phyloP scores from a whole-genome alignment of 2,888 invertebrate species.

The Tetranychus piercei region DNA sequence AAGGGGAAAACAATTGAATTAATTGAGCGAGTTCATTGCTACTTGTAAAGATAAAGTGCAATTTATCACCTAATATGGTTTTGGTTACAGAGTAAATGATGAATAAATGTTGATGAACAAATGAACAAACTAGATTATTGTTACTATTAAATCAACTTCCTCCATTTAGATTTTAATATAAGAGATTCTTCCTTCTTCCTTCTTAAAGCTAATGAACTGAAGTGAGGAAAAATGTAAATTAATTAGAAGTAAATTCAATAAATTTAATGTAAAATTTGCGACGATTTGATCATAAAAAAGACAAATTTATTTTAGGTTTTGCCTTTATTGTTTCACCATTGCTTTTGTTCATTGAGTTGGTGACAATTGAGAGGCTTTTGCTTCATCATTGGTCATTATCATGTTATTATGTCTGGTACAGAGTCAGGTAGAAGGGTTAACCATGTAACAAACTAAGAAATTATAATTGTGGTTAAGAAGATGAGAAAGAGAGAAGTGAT shows the following conservation, averaged over 20 bases:
- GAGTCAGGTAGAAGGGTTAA: background rate
- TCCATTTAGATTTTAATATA: background rate
- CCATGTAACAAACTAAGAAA: background rate
- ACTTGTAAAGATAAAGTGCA: background rate
- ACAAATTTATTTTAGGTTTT: background rate
- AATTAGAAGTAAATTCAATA: background rate
- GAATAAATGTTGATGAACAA: background rate
- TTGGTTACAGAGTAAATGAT: background rate
- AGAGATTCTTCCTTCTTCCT: background rate
- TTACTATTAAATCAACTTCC: background rate
- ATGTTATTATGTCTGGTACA: background rate
- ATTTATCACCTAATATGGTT: background rate
- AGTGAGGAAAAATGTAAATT: background rate
- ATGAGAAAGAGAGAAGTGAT: background rate
- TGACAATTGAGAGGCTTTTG: background rate
- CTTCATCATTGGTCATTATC: background rate
- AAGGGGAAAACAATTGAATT: background rate
- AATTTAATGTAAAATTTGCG: background rate
- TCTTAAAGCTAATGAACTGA: background rate
- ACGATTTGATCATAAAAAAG: background rate
- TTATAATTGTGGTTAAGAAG: background rate
- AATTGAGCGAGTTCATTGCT: background rate
- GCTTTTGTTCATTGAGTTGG: background rate
- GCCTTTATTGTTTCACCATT: background rate
- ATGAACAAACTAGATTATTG: background rate